Evolutionary conservation across 1,140 invertebrate genomes (phyloP).

Genomic region (Dreissena rostriformis): DNA sequence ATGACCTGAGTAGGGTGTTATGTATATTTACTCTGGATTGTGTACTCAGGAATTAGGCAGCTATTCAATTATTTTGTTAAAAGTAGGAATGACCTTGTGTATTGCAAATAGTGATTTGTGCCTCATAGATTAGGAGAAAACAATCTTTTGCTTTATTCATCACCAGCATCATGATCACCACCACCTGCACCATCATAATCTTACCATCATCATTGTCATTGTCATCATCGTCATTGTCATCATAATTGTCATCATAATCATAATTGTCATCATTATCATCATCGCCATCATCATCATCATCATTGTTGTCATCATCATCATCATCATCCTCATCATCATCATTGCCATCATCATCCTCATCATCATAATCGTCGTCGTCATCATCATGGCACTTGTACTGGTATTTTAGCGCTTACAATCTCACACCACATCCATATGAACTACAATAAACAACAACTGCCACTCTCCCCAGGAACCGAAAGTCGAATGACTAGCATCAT

Average conservation of each 20-base stretch:
- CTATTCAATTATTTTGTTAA: too few relatives aligned
- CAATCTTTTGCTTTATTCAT: background rate
- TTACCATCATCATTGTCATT: conserved; percentile 10
- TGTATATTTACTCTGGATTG: too few relatives aligned
- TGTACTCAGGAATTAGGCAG: too few relatives aligned
- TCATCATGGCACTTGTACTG: background rate
- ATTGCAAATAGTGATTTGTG: too few relatives aligned
- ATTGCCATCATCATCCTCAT: background rate
- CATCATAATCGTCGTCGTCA: background rate
- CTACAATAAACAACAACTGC: background rate
- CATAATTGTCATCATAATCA: background rate
- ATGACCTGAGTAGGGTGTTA: too few relatives aligned
- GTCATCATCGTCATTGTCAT: background rate
- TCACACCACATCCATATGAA: background rate
- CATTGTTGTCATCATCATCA: conserved; percentile 8
- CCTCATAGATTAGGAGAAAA: too few relatives aligned
- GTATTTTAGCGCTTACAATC: too few relatives aligned
- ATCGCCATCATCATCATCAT: background rate
- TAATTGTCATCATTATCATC: background rate
- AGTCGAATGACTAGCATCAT: too few relatives aligned
- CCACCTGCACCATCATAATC: background rate
- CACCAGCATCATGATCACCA: background rate
- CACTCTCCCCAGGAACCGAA: background rate
- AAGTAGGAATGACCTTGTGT: too few relatives aligned
- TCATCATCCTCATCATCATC: conserved; percentile 14